phyloP scores from a whole-genome alignment of 2,797 vertebrate genomes.

The Dallia pectoralis region DNA sequence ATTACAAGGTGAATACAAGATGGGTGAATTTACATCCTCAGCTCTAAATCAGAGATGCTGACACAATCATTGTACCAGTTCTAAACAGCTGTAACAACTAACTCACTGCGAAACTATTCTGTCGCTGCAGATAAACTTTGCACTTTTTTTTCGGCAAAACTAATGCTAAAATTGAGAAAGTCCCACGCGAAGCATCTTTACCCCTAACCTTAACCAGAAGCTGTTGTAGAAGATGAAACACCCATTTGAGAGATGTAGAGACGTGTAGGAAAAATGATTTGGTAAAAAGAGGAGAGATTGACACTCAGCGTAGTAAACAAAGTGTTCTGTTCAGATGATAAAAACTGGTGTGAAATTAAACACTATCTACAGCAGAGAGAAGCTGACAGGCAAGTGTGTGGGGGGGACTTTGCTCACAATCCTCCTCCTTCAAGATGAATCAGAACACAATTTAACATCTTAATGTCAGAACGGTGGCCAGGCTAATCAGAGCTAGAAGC shows the following conservation, averaged over 20 bases:
- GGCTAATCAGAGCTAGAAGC: constrained; percentile 32
- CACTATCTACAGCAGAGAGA: constrained; percentile 44
- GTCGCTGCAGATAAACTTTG: too few species aligned
- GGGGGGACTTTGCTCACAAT: constrained; percentile 25
- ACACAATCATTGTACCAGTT: too few species aligned
- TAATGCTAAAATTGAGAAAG: too few species aligned
- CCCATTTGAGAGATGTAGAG: not conserved
- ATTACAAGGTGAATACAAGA: too few species aligned
- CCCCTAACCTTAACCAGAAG: not conserved
- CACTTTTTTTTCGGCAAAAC: too few species aligned
- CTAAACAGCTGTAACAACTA: too few species aligned
- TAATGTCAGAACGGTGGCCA: constrained; percentile 27
- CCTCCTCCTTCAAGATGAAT: constrained; percentile 40
- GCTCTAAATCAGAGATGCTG: too few species aligned
- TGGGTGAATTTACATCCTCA: too few species aligned
- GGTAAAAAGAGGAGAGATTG: constrained; percentile 27
- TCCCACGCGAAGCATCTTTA: not conserved
- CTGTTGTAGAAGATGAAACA: not conserved
- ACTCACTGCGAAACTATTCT: too few species aligned
- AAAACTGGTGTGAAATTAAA: constrained; percentile 54
- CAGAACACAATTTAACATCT: constrained; percentile 10
- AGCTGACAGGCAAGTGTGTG: constrained; percentile 23
- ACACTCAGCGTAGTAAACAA: constrained; percentile 57
- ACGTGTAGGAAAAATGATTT: not conserved
- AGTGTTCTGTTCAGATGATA: constrained; percentile 42